A percentile compares a stretch with the other conserved stretches of the same genome.
Conservation (phyloP, 1,140 invertebrate genomes). For the Octopus bimaculoides region DNA sequence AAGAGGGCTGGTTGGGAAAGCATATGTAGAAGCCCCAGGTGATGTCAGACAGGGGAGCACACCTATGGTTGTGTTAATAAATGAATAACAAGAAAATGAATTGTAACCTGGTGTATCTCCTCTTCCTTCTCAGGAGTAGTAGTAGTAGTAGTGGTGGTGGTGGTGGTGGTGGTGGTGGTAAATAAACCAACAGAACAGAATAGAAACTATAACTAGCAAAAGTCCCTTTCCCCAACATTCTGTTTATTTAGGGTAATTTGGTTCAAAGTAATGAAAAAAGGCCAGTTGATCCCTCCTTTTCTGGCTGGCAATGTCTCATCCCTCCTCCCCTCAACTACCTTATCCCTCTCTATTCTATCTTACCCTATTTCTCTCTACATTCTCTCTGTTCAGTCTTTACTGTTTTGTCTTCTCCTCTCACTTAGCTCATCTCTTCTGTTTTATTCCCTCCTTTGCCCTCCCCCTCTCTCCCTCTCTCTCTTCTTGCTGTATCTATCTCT, state of each 20-base stretch:
- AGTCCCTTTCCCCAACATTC: conserved; percentile 31
- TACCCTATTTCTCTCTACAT: background rate
- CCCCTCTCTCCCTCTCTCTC: background rate
- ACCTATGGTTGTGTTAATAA: too few species aligned
- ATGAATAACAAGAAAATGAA: too few species aligned
- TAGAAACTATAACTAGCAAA: conserved; percentile 15
- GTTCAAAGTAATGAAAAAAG: background rate
- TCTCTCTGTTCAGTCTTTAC: background rate
- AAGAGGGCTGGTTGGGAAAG: too few species aligned
- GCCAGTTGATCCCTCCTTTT: background rate
- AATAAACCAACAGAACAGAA: too few species aligned
- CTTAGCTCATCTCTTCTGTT: background rate
- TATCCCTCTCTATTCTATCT: conserved; percentile 4
- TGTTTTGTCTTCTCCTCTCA: background rate
- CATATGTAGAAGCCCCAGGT: too few species aligned
- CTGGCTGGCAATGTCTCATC: too few species aligned
- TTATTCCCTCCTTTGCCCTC: background rate
- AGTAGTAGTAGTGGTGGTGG: too few species aligned
- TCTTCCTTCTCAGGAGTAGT: too few species aligned
- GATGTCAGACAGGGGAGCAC: too few species aligned
- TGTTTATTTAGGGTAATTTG: conserved; percentile 27
- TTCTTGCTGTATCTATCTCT: background rate
- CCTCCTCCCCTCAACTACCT: background rate
- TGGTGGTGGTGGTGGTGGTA: too few species aligned
- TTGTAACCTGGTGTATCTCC: too few species aligned